Conservation (phyloP, 2,797 vertebrate species). For the Potorous gilbertii region DNA sequence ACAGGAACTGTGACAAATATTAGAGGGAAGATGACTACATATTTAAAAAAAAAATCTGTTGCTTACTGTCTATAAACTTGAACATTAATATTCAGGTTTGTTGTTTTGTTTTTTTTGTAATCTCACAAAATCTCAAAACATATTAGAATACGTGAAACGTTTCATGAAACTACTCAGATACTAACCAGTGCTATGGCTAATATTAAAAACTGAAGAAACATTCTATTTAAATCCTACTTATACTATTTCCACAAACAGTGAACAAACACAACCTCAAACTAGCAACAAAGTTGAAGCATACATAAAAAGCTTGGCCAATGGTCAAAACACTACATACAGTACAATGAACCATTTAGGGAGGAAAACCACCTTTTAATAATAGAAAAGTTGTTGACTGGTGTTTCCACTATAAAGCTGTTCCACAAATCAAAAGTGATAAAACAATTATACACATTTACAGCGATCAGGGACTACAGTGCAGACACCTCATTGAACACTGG, state of each 20-base stretch:
- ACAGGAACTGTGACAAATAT: slow-evolving; percentile 59
- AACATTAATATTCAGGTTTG: slow-evolving; percentile 63
- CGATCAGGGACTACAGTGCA: slow-evolving; percentile 82
- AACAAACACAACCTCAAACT: slow-evolving; percentile 79
- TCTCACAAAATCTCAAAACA: slow-evolving; percentile 77
- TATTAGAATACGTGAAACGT: slow-evolving; percentile 75
- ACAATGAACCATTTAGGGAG: slow-evolving; percentile 74
- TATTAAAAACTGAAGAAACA: slow-evolving; percentile 77
- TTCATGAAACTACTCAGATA: slow-evolving; percentile 80
- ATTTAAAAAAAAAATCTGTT: slow-evolving; percentile 70
- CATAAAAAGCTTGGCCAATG: slow-evolving; percentile 77
- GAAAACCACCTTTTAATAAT: slow-evolving; percentile 80
- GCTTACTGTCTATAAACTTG: slow-evolving; percentile 77
- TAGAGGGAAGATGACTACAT: slow-evolving; percentile 64
- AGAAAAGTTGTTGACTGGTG: slow-evolving; percentile 84
- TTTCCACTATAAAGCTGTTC: slow-evolving; percentile 84
- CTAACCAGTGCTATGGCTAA: slow-evolving; percentile 82
- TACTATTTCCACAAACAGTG: slow-evolving; percentile 78
- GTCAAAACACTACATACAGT: slow-evolving; percentile 82
- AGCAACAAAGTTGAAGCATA: slow-evolving; percentile 79
- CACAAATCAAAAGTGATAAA: slow-evolving; percentile 81
- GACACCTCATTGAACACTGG: slow-evolving; percentile 78
- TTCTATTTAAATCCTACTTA: slow-evolving; percentile 68
- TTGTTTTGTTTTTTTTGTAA: slow-evolving; percentile 34
- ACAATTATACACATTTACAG: slow-evolving; percentile 79